Evolutionary conservation across 2,797 vertebrate species (phyloP), one percentile per base, ranked within the genome.

Genomic region (Percopsis omiscomaycus): DNA sequence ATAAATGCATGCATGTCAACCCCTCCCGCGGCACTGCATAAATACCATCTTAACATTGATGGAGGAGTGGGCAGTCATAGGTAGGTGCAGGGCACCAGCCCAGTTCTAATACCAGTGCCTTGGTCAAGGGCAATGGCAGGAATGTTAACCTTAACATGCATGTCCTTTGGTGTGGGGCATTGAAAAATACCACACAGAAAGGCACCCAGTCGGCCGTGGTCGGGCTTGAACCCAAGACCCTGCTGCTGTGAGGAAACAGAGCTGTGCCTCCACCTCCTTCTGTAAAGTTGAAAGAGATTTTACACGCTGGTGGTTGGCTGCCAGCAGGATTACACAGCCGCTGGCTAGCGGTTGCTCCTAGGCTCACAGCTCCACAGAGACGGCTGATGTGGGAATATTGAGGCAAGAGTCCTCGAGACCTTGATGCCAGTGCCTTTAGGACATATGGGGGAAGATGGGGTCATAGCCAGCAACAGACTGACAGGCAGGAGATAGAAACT

Each of bases 311-410:
- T 67, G 59, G 72, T 66, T 74, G 60, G 77, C 69, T 52, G 64
- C 52, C 71, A 68, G 60, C 68, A 47, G 11, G 62, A 81, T 88
- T 83, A 81, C 73, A 68, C 75, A 82, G 80, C 69, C 63, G 64
- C 78, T 77, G 37, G 13, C 53, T 30, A 15, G 29, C 3, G n/a
- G 62, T 61, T 69, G 64, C 67, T 80, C 77, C 61, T 79, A 73
- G 75, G 72, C 75, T 77, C 79, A 81, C 75, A 82, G 79, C 80
- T 79, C 78, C 61, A 74, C 63, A 52, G 64, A 65, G 71, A 61
- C 77, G 57, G 57, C 51, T 81, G 85, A 83, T 85, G 76, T 77
- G 74, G 77, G 84, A 79, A 86, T 89, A 87, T 86, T 85, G 83
- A 87, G 83, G 84, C 71, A 73, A 72, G 59, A 74, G 8, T 22